Evolutionary conservation across 1,140 invertebrate genomes (phyloP).

Genomic region (Apocrypta bakeri): DNA sequence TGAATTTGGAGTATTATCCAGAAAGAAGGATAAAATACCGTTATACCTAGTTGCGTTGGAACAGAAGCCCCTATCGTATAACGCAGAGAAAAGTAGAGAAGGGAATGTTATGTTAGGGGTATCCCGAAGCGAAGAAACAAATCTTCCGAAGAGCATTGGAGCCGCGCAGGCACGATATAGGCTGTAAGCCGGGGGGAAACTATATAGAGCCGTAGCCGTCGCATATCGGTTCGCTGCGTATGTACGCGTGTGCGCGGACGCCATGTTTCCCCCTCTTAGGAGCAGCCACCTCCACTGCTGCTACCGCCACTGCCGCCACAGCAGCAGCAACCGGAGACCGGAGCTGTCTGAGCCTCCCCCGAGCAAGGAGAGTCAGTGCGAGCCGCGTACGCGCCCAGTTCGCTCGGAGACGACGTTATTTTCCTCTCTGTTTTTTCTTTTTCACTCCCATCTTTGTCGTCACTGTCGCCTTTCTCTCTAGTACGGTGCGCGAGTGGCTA

Average conservation of each 20-base stretch:
- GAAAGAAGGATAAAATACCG: too few relatives aligned
- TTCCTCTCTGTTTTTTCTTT: not conserved
- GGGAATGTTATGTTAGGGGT: too few relatives aligned
- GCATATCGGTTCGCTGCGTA: not conserved
- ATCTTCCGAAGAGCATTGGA: too few relatives aligned
- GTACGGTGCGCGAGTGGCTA: not conserved
- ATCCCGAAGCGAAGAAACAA: too few relatives aligned
- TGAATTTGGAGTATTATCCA: too few relatives aligned
- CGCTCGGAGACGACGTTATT: not conserved
- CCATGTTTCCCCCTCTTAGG: slow-evolving; percentile 20
- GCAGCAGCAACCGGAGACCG: not conserved
- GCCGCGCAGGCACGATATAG: not conserved
- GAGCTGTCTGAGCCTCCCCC: not conserved
- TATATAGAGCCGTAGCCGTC: not conserved
- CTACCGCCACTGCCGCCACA: not conserved
- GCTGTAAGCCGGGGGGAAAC: not conserved
- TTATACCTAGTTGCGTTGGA: too few relatives aligned
- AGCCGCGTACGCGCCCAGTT: slow-evolving; percentile 45
- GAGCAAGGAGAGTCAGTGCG: slow-evolving; percentile 17
- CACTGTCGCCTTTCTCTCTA: not conserved
- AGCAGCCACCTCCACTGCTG: not conserved
- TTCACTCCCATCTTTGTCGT: not conserved
- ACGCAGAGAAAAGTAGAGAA: too few relatives aligned
- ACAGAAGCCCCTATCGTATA: too few relatives aligned
- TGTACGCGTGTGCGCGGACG: slow-evolving; percentile 2